These are phyloP conservation scores for Trogon surrucura DNA, from an alignment of 2,113 vertebrate genomes.

Conservation along the genomic window DNA sequence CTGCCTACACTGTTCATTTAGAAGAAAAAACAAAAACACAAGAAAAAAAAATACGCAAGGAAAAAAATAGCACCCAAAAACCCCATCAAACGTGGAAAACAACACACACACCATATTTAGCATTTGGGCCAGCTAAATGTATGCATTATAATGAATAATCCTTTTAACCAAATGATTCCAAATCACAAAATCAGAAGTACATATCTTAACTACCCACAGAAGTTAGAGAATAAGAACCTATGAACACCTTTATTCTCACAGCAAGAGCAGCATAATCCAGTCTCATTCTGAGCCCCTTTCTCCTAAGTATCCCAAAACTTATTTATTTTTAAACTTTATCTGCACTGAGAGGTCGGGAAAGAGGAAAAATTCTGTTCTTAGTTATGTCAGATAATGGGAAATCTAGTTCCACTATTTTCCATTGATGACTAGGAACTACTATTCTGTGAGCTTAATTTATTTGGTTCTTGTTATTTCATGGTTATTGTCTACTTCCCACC, in stretches of 20 bases:
- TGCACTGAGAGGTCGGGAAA: not conserved
- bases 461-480: not conserved
- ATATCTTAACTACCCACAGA: not conserved
- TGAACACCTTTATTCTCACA: not conserved
- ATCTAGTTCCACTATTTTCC: not conserved
- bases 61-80: not conserved
- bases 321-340: constrained; percentile 5
- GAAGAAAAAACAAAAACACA: rapidly evolving
- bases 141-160: not conserved
- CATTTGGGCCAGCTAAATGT: not conserved
- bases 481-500: constrained; percentile 15
- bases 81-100: too few relatives aligned
- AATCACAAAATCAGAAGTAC: not conserved
- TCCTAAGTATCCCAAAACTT: not conserved
- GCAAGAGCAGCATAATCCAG: not conserved
- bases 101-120: too few relatives aligned
- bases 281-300: not conserved
- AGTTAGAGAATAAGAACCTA: not conserved
- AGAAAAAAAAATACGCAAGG: too few relatives aligned
- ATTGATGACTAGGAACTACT: not conserved
- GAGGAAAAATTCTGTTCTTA: not conserved
- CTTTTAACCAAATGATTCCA: not conserved
- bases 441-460: not conserved
- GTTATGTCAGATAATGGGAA: not conserved
- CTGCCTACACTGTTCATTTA: not conserved